A percentile compares a stretch with the other conserved stretches of the same genome.
Evolutionary conservation across 2,797 vertebrate genomes (phyloP).

Genomic region (Pygocentrus nattereri): DNA sequence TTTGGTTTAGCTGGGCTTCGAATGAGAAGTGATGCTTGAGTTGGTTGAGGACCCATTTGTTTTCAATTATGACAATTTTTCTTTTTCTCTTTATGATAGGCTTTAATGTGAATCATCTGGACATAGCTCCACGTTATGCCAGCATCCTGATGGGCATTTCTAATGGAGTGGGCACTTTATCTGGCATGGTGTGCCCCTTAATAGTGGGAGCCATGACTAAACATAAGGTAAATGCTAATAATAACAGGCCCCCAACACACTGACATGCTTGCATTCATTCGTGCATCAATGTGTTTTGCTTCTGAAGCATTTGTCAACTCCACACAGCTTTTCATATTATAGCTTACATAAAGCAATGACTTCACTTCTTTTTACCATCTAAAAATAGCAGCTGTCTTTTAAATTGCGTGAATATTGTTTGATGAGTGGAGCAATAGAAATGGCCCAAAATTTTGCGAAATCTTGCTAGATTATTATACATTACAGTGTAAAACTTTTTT

Average conservation of each 20-base stretch:
- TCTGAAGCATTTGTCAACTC: neutral
- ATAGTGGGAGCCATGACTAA: conserved; percentile 88
- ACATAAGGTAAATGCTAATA: conserved; percentile 79
- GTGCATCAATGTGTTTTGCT: neutral
- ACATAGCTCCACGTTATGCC: conserved; percentile 86
- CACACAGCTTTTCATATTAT: neutral
- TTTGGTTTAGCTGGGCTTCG: no score
- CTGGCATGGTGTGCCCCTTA: conserved; percentile 86
- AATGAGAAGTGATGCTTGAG: no score
- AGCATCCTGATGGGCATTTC: conserved; percentile 88
- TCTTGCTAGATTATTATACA: no score
- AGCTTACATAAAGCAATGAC: no score
- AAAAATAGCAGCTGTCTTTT: no score
- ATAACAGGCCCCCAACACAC: conserved; percentile 21
- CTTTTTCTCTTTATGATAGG: conserved; percentile 66
- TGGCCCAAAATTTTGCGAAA: no score
- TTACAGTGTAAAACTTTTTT: no score
- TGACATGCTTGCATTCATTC: neutral
- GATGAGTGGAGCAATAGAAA: no score
- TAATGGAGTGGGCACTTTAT: conserved; percentile 85
- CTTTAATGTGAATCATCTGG: conserved; percentile 87
- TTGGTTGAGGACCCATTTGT: no score
- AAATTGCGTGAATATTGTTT: no score
- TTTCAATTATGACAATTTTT: neutral
- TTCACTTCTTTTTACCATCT: no score